Evolutionary conservation across 1,140 invertebrate species (phyloP).

Genomic region (Tachypleus tridentatus): DNA sequence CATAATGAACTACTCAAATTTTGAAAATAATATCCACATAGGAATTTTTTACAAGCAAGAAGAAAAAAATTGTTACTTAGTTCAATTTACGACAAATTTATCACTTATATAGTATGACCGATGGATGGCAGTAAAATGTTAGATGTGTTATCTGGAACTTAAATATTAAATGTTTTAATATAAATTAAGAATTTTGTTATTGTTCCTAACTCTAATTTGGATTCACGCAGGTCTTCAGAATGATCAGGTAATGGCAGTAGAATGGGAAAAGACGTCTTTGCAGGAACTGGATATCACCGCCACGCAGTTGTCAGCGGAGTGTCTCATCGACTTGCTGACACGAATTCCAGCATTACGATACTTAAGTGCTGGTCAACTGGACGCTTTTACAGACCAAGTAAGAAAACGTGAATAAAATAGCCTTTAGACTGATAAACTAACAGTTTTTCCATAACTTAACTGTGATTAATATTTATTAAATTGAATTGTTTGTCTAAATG

Average conservation of each 20-base stretch:
- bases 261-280: constrained; percentile 92
- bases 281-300: constrained; percentile 94
- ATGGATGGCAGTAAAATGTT: not conserved
- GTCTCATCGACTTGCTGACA: constrained; percentile 80
- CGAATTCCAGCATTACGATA: constrained; percentile 77
- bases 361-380: constrained; percentile 86
- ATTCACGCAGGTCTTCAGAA: constrained; percentile 59
- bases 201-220: not conserved
- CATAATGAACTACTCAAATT: too few relatives aligned
- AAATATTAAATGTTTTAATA: constrained; percentile 4
- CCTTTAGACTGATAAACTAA: too few relatives aligned
- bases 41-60: too few relatives aligned
- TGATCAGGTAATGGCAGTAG: constrained; percentile 82
- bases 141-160: not conserved
- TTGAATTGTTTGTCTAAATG: too few relatives aligned
- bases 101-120: too few relatives aligned
- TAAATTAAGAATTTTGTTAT: constrained; percentile 7
- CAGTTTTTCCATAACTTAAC: too few relatives aligned
- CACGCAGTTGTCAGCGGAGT: constrained; percentile 88
- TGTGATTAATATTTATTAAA: too few relatives aligned
- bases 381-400: constrained; percentile 90
- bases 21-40: too few relatives aligned
- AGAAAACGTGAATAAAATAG: constrained; percentile 7
- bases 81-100: too few relatives aligned
- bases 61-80: too few relatives aligned